Base-by-base conservation (phyloP, 2,113 vertebrate species). In the Cololabis saira region DNA sequence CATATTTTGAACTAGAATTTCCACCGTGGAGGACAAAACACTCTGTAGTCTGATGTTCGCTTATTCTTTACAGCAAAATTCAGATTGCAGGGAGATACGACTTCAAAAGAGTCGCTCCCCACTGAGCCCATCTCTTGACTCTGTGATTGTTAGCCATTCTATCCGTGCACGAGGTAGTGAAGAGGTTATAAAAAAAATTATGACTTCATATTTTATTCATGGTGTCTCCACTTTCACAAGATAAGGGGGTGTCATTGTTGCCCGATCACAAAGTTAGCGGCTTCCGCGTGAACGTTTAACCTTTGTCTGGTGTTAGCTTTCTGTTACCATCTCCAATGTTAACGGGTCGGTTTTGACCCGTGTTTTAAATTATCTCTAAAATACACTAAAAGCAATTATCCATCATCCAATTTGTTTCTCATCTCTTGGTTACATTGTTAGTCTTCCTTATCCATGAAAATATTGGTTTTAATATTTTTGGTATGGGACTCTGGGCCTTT, bases 181-280 rank as follows among this genome's bases (percentile, higher is more conserved):
- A 61, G 64, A 58, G 64, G 61, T 75, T 78, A 76, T 74, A 66
- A 58, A 78, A 84, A 77, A 73, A 73, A 73, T 74, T 67, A 85
- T 88, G 72, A 58, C 69, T 48, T 72, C 74, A 89, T 92, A 81
- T 92, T 91, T 92, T 89, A 93, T 92, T 92, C 84, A 92, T 83
- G 53, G 13, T 1, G 21, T 69, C 60, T 82, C 56, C 75, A 81
- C 80, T 85, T 87, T 76, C 74, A 86, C 76, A 78, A 88, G 83
- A 90, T 89, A 90, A 90, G 47, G 81, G 75, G 21, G 61, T 70
- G 82, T 87, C 87, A 87, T 81, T 83, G 79, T 78, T 86, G 47
- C 70, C 57, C 76, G 47, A 47, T 62, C 66, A 56, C 58, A 75
- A 82, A 83, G 72, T 82, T 84, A 73, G 57, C 33, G 13, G 71